phyloP scores from a whole-genome alignment of 2,888 invertebrate species.

The Drosophila flavopinicola region DNA sequence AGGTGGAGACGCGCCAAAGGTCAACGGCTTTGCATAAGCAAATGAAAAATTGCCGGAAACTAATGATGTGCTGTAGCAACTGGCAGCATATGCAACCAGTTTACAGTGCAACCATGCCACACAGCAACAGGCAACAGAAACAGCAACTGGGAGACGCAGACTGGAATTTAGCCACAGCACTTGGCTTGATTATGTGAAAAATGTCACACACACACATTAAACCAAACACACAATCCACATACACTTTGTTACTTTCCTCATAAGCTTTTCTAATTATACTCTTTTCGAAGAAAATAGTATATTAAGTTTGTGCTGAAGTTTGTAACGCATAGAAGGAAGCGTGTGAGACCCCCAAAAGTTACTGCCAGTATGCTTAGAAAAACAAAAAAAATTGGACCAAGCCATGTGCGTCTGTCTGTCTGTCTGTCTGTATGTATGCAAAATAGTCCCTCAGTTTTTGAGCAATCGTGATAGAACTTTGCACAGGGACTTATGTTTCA shows the following conservation, averaged over 20 bases:
- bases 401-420: too few species aligned
- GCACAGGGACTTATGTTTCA: too few species aligned
- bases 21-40: constrained; percentile 77
- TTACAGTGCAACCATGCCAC: constrained; percentile 52
- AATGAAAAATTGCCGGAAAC: constrained; percentile 82
- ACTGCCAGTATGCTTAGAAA: too few species aligned
- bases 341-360: too few species aligned
- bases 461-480: too few species aligned
- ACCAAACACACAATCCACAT: constrained; percentile 19
- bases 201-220: constrained; percentile 69
- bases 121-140: constrained; percentile 44
- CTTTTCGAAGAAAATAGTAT: too few species aligned
- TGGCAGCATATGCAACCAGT: constrained; percentile 33
- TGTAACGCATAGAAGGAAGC: too few species aligned
- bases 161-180: constrained; percentile 76
- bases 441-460: too few species aligned
- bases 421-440: too few species aligned
- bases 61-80: constrained; percentile 79
- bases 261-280: constrained; percentile 69
- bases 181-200: constrained; percentile 80
- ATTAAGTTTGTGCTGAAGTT: too few species aligned
- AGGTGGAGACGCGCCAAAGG: constrained; percentile 53
- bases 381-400: too few species aligned
- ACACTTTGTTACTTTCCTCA: constrained; percentile 29
- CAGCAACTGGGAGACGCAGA: constrained; percentile 48